These are phyloP conservation scores for Semaprochilodus insignis DNA, from an alignment of 2,797 vertebrate species.

Conservation along the genomic window DNA sequence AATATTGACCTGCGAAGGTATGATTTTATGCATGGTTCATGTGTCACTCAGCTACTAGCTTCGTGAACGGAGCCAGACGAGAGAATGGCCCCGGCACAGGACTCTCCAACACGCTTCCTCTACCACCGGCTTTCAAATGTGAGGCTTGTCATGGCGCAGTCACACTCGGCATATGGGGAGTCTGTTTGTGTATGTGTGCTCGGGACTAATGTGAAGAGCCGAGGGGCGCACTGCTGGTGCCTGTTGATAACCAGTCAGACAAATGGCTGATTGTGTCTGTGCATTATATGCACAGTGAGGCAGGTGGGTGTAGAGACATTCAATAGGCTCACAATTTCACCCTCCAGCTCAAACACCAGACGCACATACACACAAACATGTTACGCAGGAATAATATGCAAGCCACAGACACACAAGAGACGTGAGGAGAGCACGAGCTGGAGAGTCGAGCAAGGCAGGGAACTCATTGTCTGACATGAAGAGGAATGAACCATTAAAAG, in stretches of 20 bases:
- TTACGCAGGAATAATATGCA: conserved; percentile 4
- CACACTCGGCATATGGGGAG: conserved; percentile 3
- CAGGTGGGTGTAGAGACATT: conserved; percentile 42
- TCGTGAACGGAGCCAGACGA: conserved; percentile 37
- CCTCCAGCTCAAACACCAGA: conserved; percentile 45
- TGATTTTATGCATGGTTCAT: not conserved
- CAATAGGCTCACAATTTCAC: conserved; percentile 49
- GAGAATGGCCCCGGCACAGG: not conserved
- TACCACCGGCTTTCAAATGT: conserved; percentile 35
- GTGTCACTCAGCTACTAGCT: conserved; percentile 39
- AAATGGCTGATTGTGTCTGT: conserved; percentile 35
- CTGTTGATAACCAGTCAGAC: conserved; percentile 45
- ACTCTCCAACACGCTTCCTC: conserved; percentile 25
- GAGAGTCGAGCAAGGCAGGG: not conserved
- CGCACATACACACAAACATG: conserved; percentile 33
- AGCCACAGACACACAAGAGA: conserved; percentile 30
- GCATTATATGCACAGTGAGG: conserved; percentile 39
- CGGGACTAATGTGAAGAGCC: conserved; percentile 47
- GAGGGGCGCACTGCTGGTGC: conserved; percentile 38
- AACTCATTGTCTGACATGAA: conserved; percentile 55
- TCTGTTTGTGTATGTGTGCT: not conserved
- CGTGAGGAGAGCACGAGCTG: not conserved
- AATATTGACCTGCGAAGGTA: conserved; percentile 37
- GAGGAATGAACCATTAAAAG: conserved; percentile 62
- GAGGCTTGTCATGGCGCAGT: conserved; percentile 24